These are phyloP conservation scores for Lagria hirta DNA, from an alignment of 2,888 invertebrate species.

Conservation along the genomic window DNA sequence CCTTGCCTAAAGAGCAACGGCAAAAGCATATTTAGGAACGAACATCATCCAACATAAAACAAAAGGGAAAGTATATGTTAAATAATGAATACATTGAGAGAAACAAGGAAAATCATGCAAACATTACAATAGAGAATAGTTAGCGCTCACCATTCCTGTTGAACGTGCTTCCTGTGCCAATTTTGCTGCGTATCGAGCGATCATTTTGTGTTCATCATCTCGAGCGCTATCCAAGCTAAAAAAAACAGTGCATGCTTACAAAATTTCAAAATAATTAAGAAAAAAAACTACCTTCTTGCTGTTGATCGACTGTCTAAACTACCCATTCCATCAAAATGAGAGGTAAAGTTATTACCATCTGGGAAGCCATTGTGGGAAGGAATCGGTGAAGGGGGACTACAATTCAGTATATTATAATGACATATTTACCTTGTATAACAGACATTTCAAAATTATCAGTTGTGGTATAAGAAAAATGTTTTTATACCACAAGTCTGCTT, in stretches of 20 bases:
- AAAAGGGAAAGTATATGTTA: constrained; percentile 22
- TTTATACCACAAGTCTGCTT: too few relatives aligned
- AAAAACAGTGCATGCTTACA: constrained; percentile 37
- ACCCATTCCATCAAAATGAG: constrained; percentile 72
- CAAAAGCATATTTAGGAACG: constrained; percentile 50
- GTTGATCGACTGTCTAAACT: constrained; percentile 72
- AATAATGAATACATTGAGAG: constrained; percentile 16
- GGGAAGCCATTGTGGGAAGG: constrained; percentile 93
- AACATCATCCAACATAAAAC: constrained; percentile 38
- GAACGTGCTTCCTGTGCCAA: constrained; percentile 89
- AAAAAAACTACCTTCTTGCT: constrained; percentile 54
- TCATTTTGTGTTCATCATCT: constrained; percentile 95
- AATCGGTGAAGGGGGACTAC: constrained; percentile 87
- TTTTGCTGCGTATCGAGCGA: constrained; percentile 94
- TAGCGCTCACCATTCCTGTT: constrained; percentile 58
- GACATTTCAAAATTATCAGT: too few relatives aligned
- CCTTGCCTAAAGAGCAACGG: constrained; percentile 58
- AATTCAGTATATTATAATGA: too few relatives aligned
- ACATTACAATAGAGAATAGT: too few relatives aligned
- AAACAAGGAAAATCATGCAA: constrained; percentile 33
- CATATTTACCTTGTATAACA: too few relatives aligned
- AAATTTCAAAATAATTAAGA: constrained; percentile 9
- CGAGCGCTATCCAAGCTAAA: constrained; percentile 54
- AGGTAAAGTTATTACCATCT: constrained; percentile 61
- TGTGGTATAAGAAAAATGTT: constrained; percentile 18